Conservation (phyloP, 2,113 vertebrate species). For the Danionella cerebrum region DNA sequence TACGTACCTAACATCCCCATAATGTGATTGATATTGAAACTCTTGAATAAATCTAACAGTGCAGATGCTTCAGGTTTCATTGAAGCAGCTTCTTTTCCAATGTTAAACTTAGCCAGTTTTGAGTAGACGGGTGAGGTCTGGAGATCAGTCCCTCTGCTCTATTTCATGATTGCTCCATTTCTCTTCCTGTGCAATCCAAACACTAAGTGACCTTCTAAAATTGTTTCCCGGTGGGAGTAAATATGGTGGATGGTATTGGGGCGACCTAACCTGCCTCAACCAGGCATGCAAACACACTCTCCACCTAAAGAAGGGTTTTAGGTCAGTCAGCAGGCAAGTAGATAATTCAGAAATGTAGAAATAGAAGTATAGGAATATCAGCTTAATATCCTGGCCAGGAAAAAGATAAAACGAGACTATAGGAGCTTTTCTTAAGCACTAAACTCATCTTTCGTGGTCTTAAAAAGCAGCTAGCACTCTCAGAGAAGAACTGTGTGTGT, state of each 20-base stretch:
- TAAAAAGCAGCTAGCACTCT: neutral
- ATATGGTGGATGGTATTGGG: neutral
- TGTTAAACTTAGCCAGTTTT: conserved; percentile 29
- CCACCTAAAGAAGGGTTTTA: neutral
- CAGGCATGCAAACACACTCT: neutral
- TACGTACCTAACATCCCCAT: neutral
- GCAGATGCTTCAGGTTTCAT: neutral
- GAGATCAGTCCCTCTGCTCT: conserved; percentile 45
- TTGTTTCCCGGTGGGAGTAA: conserved; percentile 29
- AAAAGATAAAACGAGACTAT: conserved; percentile 15
- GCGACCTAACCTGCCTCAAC: neutral
- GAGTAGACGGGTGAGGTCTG: conserved; percentile 25
- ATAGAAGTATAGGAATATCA: neutral
- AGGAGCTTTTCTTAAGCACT: conserved; percentile 6
- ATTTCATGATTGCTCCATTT: conserved; percentile 48
- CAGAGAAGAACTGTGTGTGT: neutral
- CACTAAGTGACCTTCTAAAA: conserved; percentile 50
- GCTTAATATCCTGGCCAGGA: neutral
- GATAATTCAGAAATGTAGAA: neutral
- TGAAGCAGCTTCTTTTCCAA: conserved; percentile 45
- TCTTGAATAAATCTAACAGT: neutral
- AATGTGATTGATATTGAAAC: neutral
- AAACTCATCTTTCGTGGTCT: neutral
- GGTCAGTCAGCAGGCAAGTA: neutral
- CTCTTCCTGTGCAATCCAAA: conserved; percentile 50